Conservation (phyloP, 2,888 invertebrate genomes). For the Hipparchia sbordonii region DNA sequence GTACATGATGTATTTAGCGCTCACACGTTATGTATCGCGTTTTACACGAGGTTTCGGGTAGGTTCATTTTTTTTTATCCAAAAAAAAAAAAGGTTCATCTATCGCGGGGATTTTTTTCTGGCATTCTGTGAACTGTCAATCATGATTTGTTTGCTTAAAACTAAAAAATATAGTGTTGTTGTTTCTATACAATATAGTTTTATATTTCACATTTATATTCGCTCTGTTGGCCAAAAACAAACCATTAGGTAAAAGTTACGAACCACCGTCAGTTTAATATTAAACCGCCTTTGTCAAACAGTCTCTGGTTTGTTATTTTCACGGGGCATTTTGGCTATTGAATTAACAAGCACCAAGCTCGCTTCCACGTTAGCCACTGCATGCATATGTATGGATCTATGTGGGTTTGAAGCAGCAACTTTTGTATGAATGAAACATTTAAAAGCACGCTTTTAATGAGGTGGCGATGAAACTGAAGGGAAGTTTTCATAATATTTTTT, state of each 20-base stretch:
- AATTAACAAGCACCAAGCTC: constrained; percentile 16
- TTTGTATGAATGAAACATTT: constrained; percentile 9
- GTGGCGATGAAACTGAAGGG: background rate
- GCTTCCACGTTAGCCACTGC: constrained; percentile 5
- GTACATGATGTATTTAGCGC: too few relatives aligned
- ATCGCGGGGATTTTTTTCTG: too few relatives aligned
- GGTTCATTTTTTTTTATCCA: too few relatives aligned
- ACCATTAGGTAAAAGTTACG: background rate
- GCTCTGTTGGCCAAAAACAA: background rate
- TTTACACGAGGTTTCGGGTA: too few relatives aligned
- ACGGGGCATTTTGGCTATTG: constrained; percentile 17
- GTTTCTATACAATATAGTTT: too few relatives aligned
- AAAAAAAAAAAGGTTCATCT: too few relatives aligned
- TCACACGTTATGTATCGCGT: too few relatives aligned
- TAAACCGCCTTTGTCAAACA: constrained; percentile 14
- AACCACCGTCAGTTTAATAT: background rate
- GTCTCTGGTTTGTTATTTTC: constrained; percentile 15
- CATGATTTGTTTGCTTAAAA: too few relatives aligned
- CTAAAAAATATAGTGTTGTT: too few relatives aligned
- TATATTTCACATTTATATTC: too few relatives aligned
- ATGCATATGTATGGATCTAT: constrained; percentile 9
- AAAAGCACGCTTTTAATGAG: background rate
- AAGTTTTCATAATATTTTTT: too few relatives aligned
- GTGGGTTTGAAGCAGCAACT: background rate
- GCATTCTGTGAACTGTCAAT: too few relatives aligned